Conservation (phyloP, 2,797 vertebrate genomes). For the Melanotaenia maccullochi region DNA sequence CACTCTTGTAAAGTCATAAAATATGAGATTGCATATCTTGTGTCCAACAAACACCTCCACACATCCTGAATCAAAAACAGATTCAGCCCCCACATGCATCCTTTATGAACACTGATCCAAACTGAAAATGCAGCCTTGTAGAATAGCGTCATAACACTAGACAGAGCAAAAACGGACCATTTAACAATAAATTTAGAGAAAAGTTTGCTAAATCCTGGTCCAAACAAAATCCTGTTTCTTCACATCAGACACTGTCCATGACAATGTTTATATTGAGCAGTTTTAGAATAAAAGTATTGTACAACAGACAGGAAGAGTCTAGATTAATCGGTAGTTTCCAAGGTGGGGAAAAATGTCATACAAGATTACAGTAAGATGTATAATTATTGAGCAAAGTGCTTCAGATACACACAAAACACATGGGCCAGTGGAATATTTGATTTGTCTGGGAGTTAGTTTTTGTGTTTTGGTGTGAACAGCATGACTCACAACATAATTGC, state of each 20-base stretch:
- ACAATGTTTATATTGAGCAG: too few species aligned
- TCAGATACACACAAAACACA: slow-evolving; percentile 23
- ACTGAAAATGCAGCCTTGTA: background rate
- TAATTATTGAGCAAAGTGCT: slow-evolving; percentile 33
- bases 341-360: background rate
- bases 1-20: background rate
- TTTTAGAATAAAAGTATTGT: background rate
- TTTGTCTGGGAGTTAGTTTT: slow-evolving; percentile 32
- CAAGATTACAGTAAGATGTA: slow-evolving; percentile 13
- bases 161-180: background rate
- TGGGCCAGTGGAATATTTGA: slow-evolving; percentile 19
- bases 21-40: slow-evolving; percentile 9
- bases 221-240: too few species aligned
- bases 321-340: too few species aligned
- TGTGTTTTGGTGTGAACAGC: slow-evolving; percentile 55
- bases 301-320: background rate
- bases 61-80: slow-evolving; percentile 33
- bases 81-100: slow-evolving; percentile 18
- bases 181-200: background rate
- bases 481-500: slow-evolving; percentile 72
- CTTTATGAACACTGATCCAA: slow-evolving; percentile 18
- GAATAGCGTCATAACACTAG: background rate
- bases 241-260: too few species aligned
- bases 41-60: slow-evolving; percentile 26
- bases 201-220: background rate